Evolutionary conservation across 2,888 invertebrate species (phyloP).

Genomic region (Caenorhabditis drosophilae): DNA sequence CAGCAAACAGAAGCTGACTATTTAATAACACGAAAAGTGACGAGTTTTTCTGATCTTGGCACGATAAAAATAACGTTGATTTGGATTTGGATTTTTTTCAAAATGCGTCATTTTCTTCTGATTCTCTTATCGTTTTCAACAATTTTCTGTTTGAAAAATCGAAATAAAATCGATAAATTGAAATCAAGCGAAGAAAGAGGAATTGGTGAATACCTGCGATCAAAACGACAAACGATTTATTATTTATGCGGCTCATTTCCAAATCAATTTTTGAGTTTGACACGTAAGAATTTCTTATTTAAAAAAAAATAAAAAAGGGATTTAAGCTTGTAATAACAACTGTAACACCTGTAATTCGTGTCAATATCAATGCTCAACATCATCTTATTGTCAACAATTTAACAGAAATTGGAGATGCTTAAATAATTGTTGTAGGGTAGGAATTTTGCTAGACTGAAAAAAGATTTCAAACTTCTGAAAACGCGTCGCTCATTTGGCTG

Average conservation of each 20-base stretch:
- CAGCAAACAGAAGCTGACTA: too few relatives aligned
- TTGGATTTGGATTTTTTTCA: too few relatives aligned
- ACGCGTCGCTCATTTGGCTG: too few relatives aligned
- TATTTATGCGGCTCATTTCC: slow-evolving; percentile 43
- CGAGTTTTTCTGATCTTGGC: too few relatives aligned
- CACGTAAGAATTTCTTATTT: slow-evolving; percentile 25
- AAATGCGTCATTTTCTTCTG: too few relatives aligned
- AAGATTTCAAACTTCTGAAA: background rate
- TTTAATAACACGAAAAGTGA: too few relatives aligned
- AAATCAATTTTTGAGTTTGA: slow-evolving; percentile 41
- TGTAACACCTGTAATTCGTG: slow-evolving; percentile 38
- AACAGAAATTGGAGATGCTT: slow-evolving; percentile 41
- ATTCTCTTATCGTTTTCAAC: too few relatives aligned
- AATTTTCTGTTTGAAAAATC: too few relatives aligned
- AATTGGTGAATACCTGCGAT: slow-evolving; percentile 2
- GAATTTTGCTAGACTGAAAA: too few relatives aligned
- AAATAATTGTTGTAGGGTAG: slow-evolving; percentile 40
- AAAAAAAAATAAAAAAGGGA: background rate
- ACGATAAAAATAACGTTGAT: too few relatives aligned
- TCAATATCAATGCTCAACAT: slow-evolving; percentile 33
- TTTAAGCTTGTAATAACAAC: slow-evolving; percentile 39
- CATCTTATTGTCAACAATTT: slow-evolving; percentile 39
- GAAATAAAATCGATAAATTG: too few relatives aligned
- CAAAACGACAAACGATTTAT: slow-evolving; percentile 27
- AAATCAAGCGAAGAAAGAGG: background rate